phyloP scores from a whole-genome alignment of 1,140 invertebrate species.

The Heliconius nattereri region DNA sequence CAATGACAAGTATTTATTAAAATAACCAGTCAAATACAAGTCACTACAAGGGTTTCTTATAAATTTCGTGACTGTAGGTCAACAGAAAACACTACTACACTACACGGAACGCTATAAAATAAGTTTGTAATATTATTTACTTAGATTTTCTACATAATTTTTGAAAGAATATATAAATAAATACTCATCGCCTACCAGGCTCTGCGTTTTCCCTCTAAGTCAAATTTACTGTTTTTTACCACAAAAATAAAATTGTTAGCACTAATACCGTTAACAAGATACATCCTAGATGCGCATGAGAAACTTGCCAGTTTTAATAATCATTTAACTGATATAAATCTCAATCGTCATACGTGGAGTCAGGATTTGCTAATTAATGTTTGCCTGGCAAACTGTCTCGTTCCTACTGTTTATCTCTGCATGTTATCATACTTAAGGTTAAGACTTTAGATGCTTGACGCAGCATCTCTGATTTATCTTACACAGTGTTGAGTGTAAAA shows the following conservation, averaged over 20 bases:
- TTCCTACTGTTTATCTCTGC: constrained; percentile 14
- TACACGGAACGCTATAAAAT: too few species aligned
- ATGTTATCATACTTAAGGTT: constrained; percentile 26
- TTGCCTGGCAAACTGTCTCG: constrained; percentile 20
- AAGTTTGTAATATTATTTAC: too few species aligned
- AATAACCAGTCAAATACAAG: too few species aligned
- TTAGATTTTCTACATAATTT: too few species aligned
- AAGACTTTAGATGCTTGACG: not conserved
- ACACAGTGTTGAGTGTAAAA: not conserved
- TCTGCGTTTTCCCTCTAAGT: too few species aligned
- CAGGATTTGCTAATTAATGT: constrained; percentile 55
- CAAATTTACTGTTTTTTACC: not conserved
- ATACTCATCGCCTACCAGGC: too few species aligned
- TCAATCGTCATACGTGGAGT: constrained; percentile 42
- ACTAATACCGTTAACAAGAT: constrained; percentile 17
- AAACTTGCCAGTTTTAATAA: constrained; percentile 46
- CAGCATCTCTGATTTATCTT: constrained; percentile 23
- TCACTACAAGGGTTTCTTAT: too few species aligned
- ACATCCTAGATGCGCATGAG: constrained; percentile 18
- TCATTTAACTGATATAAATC: constrained; percentile 50
- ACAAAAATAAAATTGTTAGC: not conserved
- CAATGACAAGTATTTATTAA: too few species aligned
- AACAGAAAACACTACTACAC: too few species aligned
- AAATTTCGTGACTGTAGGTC: too few species aligned
- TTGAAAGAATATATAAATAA: too few species aligned